Base-by-base conservation (phyloP, 2,113 vertebrate species). In the Coturnix japonica region DNA sequence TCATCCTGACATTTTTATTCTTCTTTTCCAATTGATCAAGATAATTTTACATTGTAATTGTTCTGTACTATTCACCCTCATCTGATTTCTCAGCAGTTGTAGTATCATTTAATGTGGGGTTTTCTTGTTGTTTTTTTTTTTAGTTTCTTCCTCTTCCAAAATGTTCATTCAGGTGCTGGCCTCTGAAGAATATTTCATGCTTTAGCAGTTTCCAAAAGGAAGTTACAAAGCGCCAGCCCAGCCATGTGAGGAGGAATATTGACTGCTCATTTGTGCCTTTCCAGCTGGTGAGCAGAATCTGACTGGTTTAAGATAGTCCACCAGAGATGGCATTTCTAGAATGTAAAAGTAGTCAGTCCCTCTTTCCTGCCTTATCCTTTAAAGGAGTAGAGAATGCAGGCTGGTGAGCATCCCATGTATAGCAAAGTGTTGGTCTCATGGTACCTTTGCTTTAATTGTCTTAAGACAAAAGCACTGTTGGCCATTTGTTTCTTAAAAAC, bases 241-340 rank as follows among this genome's bases (percentile, higher is more conserved):
- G 15, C 25, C 26, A 3, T 1, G 3, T 33, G 0, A 2, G 6
- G 57, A 12, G 28, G 53, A 12, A 2, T 54, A 31, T 15, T 7
- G 39, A 12, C 5, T 39, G n/a, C 41, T 53, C 4, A 0, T 22
- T 9, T 71, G 43, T 41, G 64, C 77, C 73, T 30, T 75, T 19
- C 20, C 25, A 54, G 75, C n/a, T 53, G 33, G 31, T 22, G 77
- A 35, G 67, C 87, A 33, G 84, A 8, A 39, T 28, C 75, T 25
- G 14, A 35, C 35, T n/a, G 28, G 23, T 41, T 35, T 18, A 5
- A 15, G 1, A 0, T 14, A 60, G 31, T 11, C 37, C 22, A 4
- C 13, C 9, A 47, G 49, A 33, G 51, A 78, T n/a, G 18, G 21
- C 13, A 1, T 0, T 63, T 31, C 9, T 4, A 31, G 39, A 13